Base-by-base conservation (phyloP, 2,888 invertebrate species). In the Hypolimnas misippus region DNA sequence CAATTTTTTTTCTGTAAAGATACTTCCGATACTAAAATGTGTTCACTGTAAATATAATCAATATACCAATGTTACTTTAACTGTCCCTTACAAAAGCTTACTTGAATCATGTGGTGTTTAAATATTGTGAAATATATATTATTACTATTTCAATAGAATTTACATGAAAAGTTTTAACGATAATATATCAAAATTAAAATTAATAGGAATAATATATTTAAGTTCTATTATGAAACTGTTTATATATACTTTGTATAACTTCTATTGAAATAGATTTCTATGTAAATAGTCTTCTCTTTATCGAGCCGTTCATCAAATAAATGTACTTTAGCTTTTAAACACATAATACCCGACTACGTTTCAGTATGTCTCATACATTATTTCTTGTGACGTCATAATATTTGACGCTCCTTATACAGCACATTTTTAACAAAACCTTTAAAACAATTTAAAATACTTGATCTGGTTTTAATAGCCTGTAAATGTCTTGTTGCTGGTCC, bases 1-100 rank as follows among this genome's bases (percentile, higher is more conserved):
- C 17, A 17, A 33, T 8, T 31, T 31, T 21, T 38, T 33, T 44
- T 46, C 16, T 21, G 38, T n/a, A n/a, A 42, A 33, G 53, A 14
- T 57, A 31, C 54, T 25, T 54, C 63, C 63, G 49, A 38, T 63
- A 58, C 63, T 63, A 63, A 63, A 62, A 57, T 31, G 60, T 54
- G 46, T 38, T 53, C 40, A 54, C 40, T 60, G 54, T 60, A 60
- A 59, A 59, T 60, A 60, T 40, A 25, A 52, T 12, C 17, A 14
- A 46, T 60, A 50, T 59, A 59, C n/a, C 40, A 55, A 50, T 29
- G 5, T 29, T 49, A 49, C 8, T 49, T 29, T 49, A 49, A 49
- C 49, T 49, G 25, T 49, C 49, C 25, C 49, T 29, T 10, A 46
- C 4, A 25, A 49, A 25, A 29, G 49, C 49, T 49, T 49, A 2